Percentiles rank a stretch among this genome's conserved stretches.
phyloP scores from a whole-genome alignment of 2,888 invertebrate species.

The Cheilosia vernalis region DNA sequence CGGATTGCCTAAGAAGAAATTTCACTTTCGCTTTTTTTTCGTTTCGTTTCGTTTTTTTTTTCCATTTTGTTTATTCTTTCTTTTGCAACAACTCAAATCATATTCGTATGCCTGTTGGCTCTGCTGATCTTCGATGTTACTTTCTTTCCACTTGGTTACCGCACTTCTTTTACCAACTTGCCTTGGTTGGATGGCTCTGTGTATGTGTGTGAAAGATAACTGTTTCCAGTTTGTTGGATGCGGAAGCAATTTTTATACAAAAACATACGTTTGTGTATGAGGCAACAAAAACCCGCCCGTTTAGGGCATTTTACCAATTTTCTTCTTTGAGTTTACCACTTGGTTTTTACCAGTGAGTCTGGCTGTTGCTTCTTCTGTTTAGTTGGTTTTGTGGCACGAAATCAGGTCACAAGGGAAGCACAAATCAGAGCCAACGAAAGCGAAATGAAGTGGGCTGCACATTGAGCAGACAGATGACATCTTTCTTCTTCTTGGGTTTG shows the following conservation, averaged over 20 bases:
- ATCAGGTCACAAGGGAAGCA: constrained; percentile 68
- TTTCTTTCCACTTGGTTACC: constrained; percentile 70
- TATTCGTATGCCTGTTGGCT: constrained; percentile 28
- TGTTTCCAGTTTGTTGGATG: constrained; percentile 72
- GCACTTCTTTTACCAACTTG: constrained; percentile 33
- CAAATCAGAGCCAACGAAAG: constrained; percentile 62
- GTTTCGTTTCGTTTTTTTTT: constrained; percentile 2
- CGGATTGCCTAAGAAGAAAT: constrained; percentile 80
- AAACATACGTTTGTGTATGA: constrained; percentile 16
- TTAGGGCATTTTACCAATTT: constrained; percentile 69
- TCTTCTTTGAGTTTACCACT: constrained; percentile 42
- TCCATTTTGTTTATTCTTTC: constrained; percentile 28
- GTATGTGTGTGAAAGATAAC: constrained; percentile 44
- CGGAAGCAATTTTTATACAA: constrained; percentile 62
- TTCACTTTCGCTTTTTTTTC: constrained; percentile 83
- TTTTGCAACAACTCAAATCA: constrained; percentile 1
- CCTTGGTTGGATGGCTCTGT: constrained; percentile 7
- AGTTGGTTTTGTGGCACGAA: constrained; percentile 54
- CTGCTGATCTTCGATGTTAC: constrained; percentile 68
- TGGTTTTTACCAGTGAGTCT: constrained; percentile 3
- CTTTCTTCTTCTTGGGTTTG: constrained; percentile 41
- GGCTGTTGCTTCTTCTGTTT: constrained; percentile 21
- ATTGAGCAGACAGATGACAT: constrained; percentile 56
- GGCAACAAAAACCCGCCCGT: constrained; percentile 28
- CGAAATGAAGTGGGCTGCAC: constrained; percentile 67